Evolutionary conservation across 2,888 invertebrate genomes (phyloP).

Genomic region (Stomorhina lunata): DNA sequence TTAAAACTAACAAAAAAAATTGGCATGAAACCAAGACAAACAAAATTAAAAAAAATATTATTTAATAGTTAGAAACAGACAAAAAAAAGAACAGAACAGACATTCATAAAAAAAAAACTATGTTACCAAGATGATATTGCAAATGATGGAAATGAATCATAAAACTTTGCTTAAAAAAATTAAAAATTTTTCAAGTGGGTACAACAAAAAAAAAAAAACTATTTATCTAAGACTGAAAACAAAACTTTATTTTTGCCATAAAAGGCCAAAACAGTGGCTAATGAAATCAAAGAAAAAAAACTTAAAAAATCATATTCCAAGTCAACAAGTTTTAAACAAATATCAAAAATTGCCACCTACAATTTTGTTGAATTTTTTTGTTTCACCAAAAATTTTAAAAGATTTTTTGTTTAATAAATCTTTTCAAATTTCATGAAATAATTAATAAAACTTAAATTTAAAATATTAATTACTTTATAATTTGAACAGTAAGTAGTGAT

Average conservation of each 20-base stretch:
- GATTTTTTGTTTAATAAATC: too few species aligned
- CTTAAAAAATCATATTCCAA: not conserved
- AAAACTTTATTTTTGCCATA: too few species aligned
- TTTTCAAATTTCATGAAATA: too few species aligned
- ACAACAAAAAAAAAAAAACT: too few species aligned
- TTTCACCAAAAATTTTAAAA: too few species aligned
- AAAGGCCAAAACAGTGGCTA: constrained; percentile 34
- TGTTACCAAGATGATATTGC: not conserved
- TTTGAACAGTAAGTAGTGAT: too few species aligned
- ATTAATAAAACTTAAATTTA: too few species aligned
- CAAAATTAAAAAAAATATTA: constrained; percentile 22
- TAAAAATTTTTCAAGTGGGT: too few species aligned
- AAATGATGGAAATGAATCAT: constrained; percentile 26
- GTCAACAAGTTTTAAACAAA: not conserved
- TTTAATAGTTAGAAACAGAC: constrained; percentile 22
- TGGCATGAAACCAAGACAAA: constrained; percentile 34
- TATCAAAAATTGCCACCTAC: not conserved
- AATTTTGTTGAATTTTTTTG: too few species aligned
- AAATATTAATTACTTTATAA: too few species aligned
- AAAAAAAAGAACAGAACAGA: not conserved
- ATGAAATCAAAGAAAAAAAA: not conserved
- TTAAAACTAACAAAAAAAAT: constrained; percentile 2
- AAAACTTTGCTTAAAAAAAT: constrained; percentile 9
- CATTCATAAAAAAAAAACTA: too few species aligned
- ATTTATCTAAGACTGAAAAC: too few species aligned